These are phyloP conservation scores for Gibbula magus DNA, from an alignment of 2,888 invertebrate species.

Conservation along the genomic window DNA sequence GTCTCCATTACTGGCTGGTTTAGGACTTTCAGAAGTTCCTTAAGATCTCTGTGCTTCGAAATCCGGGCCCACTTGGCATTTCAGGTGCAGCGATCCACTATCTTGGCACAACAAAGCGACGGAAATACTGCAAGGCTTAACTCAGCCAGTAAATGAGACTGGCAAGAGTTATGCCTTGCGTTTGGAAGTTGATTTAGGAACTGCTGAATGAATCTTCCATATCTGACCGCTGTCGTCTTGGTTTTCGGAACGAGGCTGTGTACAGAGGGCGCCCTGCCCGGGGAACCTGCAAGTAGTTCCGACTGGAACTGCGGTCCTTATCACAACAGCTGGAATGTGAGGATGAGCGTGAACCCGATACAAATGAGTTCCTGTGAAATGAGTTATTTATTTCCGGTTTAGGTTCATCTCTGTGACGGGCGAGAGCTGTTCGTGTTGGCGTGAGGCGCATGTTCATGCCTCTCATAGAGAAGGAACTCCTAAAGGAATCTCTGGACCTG, in stretches of 20 bases:
- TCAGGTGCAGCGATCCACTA: no score
- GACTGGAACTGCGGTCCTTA: background rate
- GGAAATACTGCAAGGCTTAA: no score
- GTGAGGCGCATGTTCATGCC: conserved; percentile 7
- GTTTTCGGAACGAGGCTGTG: background rate
- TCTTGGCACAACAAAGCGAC: no score
- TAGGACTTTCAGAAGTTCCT: no score
- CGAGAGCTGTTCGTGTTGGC: background rate
- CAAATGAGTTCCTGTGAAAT: background rate
- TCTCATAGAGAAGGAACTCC: conserved; percentile 6
- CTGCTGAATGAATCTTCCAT: conserved; percentile 25
- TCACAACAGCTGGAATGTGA: conserved; percentile 10
- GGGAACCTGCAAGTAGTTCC: conserved; percentile 20
- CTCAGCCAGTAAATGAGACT: no score
- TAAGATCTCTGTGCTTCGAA: no score
- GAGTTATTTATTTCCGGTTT: background rate
- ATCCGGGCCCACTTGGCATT: no score
- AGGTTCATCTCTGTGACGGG: background rate
- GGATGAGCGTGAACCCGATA: background rate
- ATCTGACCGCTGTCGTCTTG: background rate
- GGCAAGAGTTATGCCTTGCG: no score
- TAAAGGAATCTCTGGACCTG: background rate
- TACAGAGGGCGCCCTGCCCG: conserved; percentile 8
- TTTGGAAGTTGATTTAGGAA: background rate
- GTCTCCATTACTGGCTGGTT: no score